phyloP scores from a whole-genome alignment of 2,113 vertebrate genomes.

The Phodopus roborovskii region DNA sequence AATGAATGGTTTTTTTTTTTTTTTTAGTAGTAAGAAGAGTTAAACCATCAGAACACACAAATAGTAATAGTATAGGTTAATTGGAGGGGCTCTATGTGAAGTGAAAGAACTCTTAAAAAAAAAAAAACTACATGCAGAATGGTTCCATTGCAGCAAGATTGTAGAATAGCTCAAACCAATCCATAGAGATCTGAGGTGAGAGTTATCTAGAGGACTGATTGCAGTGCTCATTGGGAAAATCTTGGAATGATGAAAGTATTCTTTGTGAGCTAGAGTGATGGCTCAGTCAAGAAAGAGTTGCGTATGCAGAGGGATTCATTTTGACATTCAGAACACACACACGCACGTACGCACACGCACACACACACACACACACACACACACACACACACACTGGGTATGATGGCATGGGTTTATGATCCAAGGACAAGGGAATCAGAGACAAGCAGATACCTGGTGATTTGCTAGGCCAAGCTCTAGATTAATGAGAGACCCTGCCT shows the following conservation, averaged over 20 bases:
- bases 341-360: too few species aligned
- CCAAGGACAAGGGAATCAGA: not conserved
- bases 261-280: not conserved
- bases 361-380: not conserved
- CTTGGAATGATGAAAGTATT: not conserved
- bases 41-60: not conserved
- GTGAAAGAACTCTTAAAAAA: conserved; percentile 36
- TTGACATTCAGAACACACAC: not conserved
- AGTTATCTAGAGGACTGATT: fast-evolving
- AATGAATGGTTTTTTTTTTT: not conserved
- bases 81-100: not conserved
- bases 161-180: not conserved
- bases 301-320: too few species aligned
- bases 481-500: not conserved
- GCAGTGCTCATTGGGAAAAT: not conserved
- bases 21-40: not conserved
- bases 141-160: not conserved
- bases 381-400: too few species aligned
- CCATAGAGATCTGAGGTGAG: not conserved
- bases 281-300: not conserved
- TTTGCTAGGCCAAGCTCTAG: not conserved
- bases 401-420: not conserved
- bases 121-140: not conserved
- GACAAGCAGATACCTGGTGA: not conserved
- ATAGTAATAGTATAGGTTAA: not conserved